Evolutionary conservation across 1,140 invertebrate genomes (phyloP).

Genomic region (Drosophila lacteicornis): DNA sequence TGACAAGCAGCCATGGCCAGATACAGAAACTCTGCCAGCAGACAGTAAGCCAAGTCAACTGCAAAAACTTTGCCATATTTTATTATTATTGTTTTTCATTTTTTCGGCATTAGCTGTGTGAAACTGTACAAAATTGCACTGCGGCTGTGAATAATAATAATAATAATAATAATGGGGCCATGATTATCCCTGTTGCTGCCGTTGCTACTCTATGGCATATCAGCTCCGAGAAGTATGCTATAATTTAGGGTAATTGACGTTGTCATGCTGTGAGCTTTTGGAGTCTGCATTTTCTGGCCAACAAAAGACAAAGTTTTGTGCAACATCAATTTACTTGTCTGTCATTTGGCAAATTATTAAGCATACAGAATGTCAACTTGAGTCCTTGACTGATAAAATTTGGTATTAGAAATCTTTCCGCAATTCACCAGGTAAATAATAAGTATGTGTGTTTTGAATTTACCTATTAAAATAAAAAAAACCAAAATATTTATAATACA

Average conservation of each 20-base stretch:
- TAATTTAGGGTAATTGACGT: constrained; percentile 36
- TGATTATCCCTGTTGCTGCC: constrained; percentile 23
- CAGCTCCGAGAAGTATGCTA: constrained; percentile 25
- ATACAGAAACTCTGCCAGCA: constrained; percentile 26
- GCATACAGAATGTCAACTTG: constrained; percentile 17
- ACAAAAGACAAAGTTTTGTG: background rate
- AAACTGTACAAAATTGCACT: constrained; percentile 42
- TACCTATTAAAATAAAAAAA: background rate
- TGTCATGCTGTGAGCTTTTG: background rate
- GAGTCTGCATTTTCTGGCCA: background rate
- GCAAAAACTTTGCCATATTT: constrained; percentile 51
- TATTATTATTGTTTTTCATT: constrained; percentile 34
- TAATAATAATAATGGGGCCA: constrained; percentile 2
- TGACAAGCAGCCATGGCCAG: constrained; percentile 52
- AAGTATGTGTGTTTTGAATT: background rate
- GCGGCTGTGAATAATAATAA: constrained; percentile 53
- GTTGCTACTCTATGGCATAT: constrained; percentile 19
- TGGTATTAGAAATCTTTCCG: no score
- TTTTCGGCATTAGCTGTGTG: constrained; percentile 32
- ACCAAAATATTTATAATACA: no score
- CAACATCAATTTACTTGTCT: constrained; percentile 44
- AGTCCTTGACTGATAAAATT: no score
- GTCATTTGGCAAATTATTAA: constrained; percentile 55
- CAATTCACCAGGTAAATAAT: no score
- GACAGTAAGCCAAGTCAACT: constrained; percentile 46